A percentile compares a stretch with the other conserved stretches of the same genome.
Evolutionary conservation across 2,113 vertebrate species (phyloP).

Genomic region (Pseudopipra pipra): DNA sequence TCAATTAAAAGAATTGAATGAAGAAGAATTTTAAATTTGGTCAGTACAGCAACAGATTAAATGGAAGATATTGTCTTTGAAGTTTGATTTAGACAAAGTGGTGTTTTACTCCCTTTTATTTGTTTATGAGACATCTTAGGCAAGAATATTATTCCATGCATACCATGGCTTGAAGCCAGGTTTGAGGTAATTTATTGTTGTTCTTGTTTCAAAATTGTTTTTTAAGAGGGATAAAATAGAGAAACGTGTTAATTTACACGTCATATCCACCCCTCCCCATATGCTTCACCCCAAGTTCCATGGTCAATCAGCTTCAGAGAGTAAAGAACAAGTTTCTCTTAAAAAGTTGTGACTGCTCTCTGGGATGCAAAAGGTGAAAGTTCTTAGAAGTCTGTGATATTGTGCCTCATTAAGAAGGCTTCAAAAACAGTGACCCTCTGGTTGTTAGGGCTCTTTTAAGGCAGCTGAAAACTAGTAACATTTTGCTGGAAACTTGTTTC

Average conservation of each 20-base stretch:
- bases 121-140: not conserved
- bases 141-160: not conserved
- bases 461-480: not conserved
- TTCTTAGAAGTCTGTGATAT: not conserved
- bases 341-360: not conserved
- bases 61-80: not conserved
- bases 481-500: not conserved
- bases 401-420: not conserved
- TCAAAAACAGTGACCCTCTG: not conserved
- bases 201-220: not conserved
- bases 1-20: not conserved
- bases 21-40: not conserved
- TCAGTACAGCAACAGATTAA: not conserved
- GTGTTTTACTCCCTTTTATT: not conserved
- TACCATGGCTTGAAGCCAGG: not conserved
- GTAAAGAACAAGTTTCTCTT: not conserved
- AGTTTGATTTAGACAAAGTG: not conserved
- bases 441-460: not conserved
- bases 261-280: accelerated
- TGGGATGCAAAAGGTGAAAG: not conserved
- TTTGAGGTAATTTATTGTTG: not conserved
- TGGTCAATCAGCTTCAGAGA: not conserved
- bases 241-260: not conserved
- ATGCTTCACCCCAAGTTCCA: not conserved
- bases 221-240: not conserved